A percentile compares a stretch with the other conserved stretches of the same genome.
Conservation (phyloP, 2,797 vertebrate species). For the Gallirallus australis region DNA sequence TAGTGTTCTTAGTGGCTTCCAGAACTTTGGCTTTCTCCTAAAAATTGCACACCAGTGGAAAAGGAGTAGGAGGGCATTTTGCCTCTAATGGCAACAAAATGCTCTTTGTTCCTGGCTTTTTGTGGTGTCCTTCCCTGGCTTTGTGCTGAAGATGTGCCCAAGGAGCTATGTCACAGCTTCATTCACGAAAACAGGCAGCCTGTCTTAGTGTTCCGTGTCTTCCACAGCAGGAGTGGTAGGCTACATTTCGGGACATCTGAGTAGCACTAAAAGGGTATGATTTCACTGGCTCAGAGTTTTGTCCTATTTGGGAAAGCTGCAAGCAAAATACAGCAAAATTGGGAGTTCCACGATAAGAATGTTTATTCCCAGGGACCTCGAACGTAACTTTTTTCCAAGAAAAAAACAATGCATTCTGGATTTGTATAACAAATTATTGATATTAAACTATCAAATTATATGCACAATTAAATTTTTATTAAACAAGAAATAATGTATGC, state of each 20-base stretch:
- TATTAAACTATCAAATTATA: slow-evolving; percentile 83
- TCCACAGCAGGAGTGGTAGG: background rate
- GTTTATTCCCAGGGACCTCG: background rate
- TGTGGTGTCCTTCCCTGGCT: accelerated
- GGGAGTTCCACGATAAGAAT: background rate
- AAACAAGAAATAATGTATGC: slow-evolving; percentile 77
- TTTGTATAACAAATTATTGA: slow-evolving; percentile 75
- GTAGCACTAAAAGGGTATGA: background rate
- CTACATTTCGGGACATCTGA: background rate
- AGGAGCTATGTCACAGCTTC: background rate
- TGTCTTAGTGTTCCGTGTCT: background rate
- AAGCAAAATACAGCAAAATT: background rate
- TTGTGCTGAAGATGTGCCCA: background rate
- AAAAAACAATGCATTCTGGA: slow-evolving; percentile 50
- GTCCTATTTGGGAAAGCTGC: background rate
- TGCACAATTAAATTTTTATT: slow-evolving; percentile 84
- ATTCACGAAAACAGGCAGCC: accelerated
- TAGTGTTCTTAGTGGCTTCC: background rate
- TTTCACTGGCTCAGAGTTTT: background rate
- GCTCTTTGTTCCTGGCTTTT: background rate
- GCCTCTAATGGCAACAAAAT: background rate
- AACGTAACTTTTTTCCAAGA: slow-evolving; percentile 15
- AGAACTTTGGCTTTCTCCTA: background rate
- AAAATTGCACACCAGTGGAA: background rate
- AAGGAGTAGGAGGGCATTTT: background rate